Conservation (phyloP, 2,797 vertebrate genomes). For the Streptopelia turtur region DNA sequence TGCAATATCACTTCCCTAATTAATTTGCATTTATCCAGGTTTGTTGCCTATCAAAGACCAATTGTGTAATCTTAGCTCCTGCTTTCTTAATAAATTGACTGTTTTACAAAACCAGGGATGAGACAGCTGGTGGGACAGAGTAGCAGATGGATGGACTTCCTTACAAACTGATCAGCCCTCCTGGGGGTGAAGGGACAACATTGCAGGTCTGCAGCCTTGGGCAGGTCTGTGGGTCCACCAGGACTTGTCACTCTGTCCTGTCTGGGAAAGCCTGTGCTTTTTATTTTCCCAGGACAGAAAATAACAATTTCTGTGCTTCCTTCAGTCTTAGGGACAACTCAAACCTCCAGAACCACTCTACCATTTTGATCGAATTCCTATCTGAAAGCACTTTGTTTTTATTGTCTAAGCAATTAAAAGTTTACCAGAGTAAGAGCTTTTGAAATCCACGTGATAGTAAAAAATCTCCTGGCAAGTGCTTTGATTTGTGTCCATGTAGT, state of each 20-base stretch:
- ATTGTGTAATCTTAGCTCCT: background rate
- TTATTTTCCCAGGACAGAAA: background rate
- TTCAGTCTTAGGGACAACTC: background rate
- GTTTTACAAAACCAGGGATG: background rate
- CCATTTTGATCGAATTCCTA: background rate
- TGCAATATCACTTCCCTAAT: background rate
- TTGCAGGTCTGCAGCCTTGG: too few relatives aligned
- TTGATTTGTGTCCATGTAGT: background rate
- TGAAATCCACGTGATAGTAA: background rate
- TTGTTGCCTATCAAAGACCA: background rate
- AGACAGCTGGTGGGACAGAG: background rate
- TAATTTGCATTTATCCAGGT: background rate
- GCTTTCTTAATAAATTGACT: background rate
- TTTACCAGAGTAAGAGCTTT: background rate
- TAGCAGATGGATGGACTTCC: background rate
- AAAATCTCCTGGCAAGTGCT: background rate
- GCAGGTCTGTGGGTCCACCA: background rate
- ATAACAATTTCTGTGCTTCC: background rate
- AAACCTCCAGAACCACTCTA: background rate
- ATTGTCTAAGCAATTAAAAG: background rate
- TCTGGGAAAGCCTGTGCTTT: background rate
- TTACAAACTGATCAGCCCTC: background rate
- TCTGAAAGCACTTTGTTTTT: background rate
- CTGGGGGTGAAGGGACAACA: too few relatives aligned
- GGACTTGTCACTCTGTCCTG: background rate